phyloP scores from a whole-genome alignment of 2,888 invertebrate species.

The Heteromyza rotundicornis region DNA sequence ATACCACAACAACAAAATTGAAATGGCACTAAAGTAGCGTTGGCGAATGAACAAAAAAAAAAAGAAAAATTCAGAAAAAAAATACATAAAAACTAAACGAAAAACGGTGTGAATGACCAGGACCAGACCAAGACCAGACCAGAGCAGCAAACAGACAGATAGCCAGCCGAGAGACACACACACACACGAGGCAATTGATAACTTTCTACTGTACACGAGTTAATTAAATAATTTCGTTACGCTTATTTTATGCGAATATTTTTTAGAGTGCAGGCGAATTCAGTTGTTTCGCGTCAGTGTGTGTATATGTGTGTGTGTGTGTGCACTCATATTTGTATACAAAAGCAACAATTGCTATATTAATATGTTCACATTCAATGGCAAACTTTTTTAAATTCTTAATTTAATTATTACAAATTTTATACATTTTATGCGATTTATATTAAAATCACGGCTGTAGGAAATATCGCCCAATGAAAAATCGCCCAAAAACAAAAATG shows the following conservation, averaged over 20 bases:
- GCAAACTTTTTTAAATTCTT: no score
- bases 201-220: constrained; percentile 13
- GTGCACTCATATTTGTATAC: constrained; percentile 45
- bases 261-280: no score
- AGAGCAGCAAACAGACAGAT: constrained; percentile 19
- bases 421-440: no score
- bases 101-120: constrained; percentile 45
- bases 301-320: constrained; percentile 27
- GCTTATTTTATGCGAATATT: background rate
- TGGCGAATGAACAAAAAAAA: constrained; percentile 23
- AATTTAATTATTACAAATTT: no score
- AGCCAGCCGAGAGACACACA: no score
- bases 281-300: constrained; percentile 1
- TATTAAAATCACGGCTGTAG: no score
- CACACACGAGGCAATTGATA: constrained; percentile 6
- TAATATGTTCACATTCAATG: no score
- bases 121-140: constrained; percentile 14
- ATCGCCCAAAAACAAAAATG: no score
- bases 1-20: background rate
- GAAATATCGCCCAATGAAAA: no score
- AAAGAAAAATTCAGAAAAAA: constrained; percentile 7
- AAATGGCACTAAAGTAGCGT: constrained; percentile 13
- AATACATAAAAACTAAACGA: constrained; percentile 16
- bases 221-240: constrained; percentile 32
- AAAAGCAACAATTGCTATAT: constrained; percentile 48